phyloP scores from a whole-genome alignment of 2,888 invertebrate species.

The Galerucella calmariensis region DNA sequence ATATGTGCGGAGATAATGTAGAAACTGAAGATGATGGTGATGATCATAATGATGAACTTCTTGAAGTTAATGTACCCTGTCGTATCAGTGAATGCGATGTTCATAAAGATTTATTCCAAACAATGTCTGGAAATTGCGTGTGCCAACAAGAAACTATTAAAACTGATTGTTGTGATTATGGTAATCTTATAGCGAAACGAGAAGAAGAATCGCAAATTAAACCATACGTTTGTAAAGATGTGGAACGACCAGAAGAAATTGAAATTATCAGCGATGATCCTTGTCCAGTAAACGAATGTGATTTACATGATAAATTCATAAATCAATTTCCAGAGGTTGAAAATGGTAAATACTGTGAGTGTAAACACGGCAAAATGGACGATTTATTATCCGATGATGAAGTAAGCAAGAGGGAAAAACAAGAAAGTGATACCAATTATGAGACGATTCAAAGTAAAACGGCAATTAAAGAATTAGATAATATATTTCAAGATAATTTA shows the following conservation, averaged over 20 bases:
- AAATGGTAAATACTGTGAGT: neutral
- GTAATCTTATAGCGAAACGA: neutral
- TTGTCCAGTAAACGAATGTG: neutral
- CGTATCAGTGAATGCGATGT: neutral
- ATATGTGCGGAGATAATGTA: neutral
- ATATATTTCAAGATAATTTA: constrained; percentile 1
- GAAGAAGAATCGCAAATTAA: neutral
- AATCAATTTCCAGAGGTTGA: neutral
- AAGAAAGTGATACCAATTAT: neutral
- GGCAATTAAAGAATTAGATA: neutral
- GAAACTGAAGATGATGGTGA: neutral
- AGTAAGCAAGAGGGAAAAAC: neutral
- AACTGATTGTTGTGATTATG: neutral
- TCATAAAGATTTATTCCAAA: neutral
- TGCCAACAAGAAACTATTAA: neutral
- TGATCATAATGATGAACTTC: neutral
- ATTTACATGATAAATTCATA: neutral
- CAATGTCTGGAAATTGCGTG: neutral
- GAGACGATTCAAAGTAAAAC: neutral
- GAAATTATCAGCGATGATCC: neutral
- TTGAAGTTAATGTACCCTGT: neutral
- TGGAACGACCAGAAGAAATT: neutral
- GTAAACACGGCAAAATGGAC: neutral
- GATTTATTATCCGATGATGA: neutral
- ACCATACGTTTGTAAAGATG: constrained; percentile 2